Evolutionary conservation across 2,113 vertebrate genomes (phyloP).

Genomic region (Pithys albifrons): DNA sequence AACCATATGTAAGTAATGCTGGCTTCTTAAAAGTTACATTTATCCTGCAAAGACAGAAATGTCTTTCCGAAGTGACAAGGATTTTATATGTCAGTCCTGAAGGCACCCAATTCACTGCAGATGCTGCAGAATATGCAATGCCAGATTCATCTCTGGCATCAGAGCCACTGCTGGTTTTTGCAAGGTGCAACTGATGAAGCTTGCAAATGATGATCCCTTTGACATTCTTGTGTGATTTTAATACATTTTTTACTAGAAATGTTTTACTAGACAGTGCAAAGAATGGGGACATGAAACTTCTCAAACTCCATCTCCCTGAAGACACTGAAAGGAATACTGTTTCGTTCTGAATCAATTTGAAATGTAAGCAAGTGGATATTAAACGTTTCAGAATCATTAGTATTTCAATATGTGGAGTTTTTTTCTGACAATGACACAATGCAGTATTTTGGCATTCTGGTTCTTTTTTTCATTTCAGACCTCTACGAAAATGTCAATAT

Average conservation of each 20-base stretch:
- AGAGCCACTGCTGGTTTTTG: neutral
- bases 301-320: neutral
- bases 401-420: neutral
- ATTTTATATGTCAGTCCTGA: neutral
- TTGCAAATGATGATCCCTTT: neutral
- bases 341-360: neutral
- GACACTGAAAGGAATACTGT: neutral
- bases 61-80: neutral
- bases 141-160: neutral
- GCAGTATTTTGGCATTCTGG: neutral
- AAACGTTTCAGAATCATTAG: neutral
- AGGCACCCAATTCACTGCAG: neutral
- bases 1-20: neutral
- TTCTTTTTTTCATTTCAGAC: neutral
- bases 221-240: neutral
- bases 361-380: neutral
- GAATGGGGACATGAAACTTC: neutral
- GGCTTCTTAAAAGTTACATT: neutral
- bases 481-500: neutral
- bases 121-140: neutral
- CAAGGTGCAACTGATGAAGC: neutral
- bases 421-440: neutral
- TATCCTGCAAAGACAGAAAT: neutral
- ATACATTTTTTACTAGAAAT: neutral
- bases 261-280: neutral